These are phyloP conservation scores for Stercorarius parasiticus DNA, from an alignment of 2,113 vertebrate species.

Conservation along the genomic window DNA sequence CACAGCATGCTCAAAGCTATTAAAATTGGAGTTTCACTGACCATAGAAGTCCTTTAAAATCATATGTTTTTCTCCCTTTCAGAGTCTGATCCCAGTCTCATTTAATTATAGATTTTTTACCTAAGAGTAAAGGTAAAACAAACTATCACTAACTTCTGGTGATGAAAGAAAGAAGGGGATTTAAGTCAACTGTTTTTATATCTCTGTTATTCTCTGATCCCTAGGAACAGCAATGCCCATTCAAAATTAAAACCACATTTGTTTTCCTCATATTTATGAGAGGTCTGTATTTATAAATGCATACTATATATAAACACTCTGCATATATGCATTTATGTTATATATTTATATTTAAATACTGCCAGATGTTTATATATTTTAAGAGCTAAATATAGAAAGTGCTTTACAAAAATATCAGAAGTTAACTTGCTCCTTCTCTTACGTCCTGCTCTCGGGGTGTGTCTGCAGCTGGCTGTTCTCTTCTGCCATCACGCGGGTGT, in stretches of 20 bases:
- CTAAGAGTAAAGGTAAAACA: background rate
- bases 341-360: background rate
- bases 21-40: background rate
- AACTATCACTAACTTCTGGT: background rate
- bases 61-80: background rate
- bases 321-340: background rate
- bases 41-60: background rate
- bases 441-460: background rate
- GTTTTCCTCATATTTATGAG: background rate
- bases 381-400: background rate
- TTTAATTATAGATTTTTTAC: background rate
- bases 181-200: background rate
- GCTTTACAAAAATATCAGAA: background rate
- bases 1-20: background rate
- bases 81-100: background rate
- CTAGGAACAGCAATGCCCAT: background rate
- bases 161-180: background rate
- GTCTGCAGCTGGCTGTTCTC: constrained; percentile 7
- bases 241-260: background rate
- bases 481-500: constrained; percentile 44
- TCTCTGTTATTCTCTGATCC: background rate
- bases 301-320: background rate
- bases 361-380: background rate
- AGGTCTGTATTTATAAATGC: background rate
- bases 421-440: background rate